Percentiles rank a stretch among this genome's conserved stretches.
Conservation (phyloP, 2,888 invertebrate genomes). For the Pimpla rufipes region DNA sequence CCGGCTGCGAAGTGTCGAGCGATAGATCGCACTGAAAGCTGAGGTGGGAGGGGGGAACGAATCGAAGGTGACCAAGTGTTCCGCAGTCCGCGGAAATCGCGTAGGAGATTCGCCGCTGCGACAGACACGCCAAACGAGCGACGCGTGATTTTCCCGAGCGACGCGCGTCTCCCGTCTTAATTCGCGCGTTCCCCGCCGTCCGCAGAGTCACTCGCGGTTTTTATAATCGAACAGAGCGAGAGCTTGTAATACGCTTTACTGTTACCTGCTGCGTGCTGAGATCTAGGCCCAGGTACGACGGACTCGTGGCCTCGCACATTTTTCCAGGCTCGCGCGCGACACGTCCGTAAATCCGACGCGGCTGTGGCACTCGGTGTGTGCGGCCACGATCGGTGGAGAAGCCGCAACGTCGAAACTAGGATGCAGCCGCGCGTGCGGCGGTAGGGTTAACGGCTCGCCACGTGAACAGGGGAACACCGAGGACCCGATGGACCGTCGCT, state of each 20-base stretch:
- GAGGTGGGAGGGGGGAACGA: not conserved
- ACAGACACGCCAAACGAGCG: not conserved
- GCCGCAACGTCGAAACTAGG: slow-evolving; percentile 36
- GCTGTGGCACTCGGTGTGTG: slow-evolving; percentile 14
- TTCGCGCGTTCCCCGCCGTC: not conserved
- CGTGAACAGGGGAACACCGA: slow-evolving; percentile 53
- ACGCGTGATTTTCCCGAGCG: too few relatives aligned
- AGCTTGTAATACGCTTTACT: too few relatives aligned
- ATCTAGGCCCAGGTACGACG: slow-evolving; percentile 93
- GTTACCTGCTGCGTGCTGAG: slow-evolving; percentile 95
- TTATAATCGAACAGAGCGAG: too few relatives aligned
- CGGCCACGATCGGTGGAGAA: slow-evolving; percentile 59
- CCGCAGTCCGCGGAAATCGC: slow-evolving; percentile 11
- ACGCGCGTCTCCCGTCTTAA: too few relatives aligned
- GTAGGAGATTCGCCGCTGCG: slow-evolving; percentile 29
- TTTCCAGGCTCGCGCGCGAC: slow-evolving; percentile 59
- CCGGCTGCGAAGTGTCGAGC: not conserved
- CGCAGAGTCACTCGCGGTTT: too few relatives aligned
- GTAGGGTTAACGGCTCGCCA: slow-evolving; percentile 19
- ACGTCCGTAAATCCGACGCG: slow-evolving; percentile 66
- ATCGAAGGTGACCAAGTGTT: slow-evolving; percentile 33
- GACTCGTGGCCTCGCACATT: slow-evolving; percentile 79
- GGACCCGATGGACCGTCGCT: slow-evolving; percentile 38
- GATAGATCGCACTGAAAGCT: not conserved
- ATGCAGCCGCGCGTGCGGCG: not conserved